Conservation (phyloP, 2,888 invertebrate species). For the Cerceris ruficornis region DNA sequence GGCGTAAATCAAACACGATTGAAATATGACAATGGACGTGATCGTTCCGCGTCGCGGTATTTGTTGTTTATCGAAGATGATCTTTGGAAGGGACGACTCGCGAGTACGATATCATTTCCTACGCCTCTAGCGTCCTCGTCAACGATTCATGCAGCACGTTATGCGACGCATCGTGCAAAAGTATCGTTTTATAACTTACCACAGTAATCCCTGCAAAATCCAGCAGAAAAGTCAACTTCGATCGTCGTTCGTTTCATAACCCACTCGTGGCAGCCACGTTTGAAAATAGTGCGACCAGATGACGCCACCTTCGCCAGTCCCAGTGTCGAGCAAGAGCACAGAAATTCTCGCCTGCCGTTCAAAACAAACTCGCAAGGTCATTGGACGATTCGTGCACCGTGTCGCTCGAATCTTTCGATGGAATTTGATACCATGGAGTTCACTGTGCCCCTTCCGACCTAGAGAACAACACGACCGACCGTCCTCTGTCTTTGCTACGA, state of each 20-base stretch:
- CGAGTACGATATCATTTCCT: background rate
- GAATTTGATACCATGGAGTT: slow-evolving; percentile 5
- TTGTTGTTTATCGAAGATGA: background rate
- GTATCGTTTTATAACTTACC: background rate
- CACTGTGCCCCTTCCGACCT: background rate
- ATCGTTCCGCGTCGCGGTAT: background rate
- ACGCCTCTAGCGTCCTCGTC: background rate
- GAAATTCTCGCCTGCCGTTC: slow-evolving; percentile 19
- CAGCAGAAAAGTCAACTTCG: background rate
- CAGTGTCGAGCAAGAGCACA: background rate
- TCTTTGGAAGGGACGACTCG: background rate
- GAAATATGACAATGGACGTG: slow-evolving; percentile 44
- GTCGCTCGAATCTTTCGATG: slow-evolving; percentile 8
- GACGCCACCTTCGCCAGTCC: slow-evolving; percentile 15
- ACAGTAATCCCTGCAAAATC: background rate
- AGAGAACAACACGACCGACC: background rate
- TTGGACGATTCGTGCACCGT: slow-evolving; percentile 9
- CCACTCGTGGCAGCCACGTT: slow-evolving; percentile 5
- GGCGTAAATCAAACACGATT: slow-evolving; percentile 34
- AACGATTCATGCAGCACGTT: background rate
- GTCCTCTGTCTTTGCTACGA: background rate
- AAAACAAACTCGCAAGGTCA: slow-evolving; percentile 44
- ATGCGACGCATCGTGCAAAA: background rate
- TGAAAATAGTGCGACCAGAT: slow-evolving; percentile 17
- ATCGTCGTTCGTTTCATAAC: slow-evolving; percentile 16